phyloP scores from a whole-genome alignment of 2,113 vertebrate genomes.

The Pantherophis guttatus region DNA sequence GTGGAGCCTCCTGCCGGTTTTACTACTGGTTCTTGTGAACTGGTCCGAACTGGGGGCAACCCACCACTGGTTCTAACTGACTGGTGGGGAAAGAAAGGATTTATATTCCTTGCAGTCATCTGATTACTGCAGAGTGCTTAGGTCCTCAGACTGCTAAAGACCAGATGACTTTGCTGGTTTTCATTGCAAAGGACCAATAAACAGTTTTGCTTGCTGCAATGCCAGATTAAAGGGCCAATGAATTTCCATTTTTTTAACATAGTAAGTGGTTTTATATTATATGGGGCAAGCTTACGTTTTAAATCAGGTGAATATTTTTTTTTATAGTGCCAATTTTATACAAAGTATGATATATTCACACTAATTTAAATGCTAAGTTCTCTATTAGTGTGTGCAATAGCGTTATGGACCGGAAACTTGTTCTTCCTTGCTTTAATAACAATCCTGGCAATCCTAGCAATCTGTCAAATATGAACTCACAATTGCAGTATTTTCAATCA shows the following conservation, averaged over 20 bases:
- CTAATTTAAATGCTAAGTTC: neutral
- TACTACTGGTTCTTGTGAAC: too few relatives aligned
- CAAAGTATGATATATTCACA: neutral
- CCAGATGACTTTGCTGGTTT: neutral
- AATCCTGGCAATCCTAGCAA: neutral
- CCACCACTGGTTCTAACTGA: neutral
- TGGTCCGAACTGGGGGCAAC: too few relatives aligned
- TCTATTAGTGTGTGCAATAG: neutral
- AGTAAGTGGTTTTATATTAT: neutral
- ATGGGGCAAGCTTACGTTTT: neutral
- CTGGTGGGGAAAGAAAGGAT: neutral
- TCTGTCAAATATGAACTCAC: neutral
- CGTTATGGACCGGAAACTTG: neutral
- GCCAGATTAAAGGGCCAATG: neutral
- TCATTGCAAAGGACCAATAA: neutral
- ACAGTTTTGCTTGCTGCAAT: neutral
- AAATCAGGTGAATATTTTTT: neutral
- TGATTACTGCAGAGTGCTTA: neutral
- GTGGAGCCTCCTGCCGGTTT: too few relatives aligned
- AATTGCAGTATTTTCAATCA: neutral
- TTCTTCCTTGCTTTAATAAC: neutral
- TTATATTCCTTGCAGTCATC: neutral
- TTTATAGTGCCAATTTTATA: neutral
- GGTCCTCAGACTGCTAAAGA: neutral
- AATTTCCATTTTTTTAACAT: neutral